Evolutionary conservation across 2,113 vertebrate genomes (phyloP), one percentile per base, ranked within the genome.

Genomic region (Craseonycteris thonglongyai): DNA sequence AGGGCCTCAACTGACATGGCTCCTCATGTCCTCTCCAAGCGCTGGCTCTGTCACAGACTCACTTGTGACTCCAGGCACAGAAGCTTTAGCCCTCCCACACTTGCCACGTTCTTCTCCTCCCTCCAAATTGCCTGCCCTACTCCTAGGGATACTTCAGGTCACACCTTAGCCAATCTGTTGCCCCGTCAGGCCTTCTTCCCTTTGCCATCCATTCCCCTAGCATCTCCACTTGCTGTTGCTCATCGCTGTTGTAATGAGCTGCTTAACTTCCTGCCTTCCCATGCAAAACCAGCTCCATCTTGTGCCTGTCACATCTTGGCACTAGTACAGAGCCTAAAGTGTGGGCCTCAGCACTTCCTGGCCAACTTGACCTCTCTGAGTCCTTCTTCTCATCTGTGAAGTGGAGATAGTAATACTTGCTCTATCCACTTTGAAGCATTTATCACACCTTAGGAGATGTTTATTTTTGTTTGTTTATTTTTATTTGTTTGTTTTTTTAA

Each of bases 101-200:
- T 1, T 9, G 35, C 18, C 63, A 13, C 54, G 0, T 1, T 2
- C 24, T 2, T 22, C 16, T 15, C 7, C 26, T 69, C 35, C 16
- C 42, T 33, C 65, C 28, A 12, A 18, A 18, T 6, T 19, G 7
- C 49, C 74, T 12, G 1, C 47, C 30, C 51, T 13, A 2, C 21
- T 35, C 22, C 47, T 33, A 2, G 5, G 38, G 35, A 4, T 24
- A 21, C n/a, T 14, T 42, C 7, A 28, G 19, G 16, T 42, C 30
- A 24, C 30, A 80, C 59, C 71, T 81, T 74, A 49, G 24, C 33
- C 15, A 9, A 13, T 51, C 40, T 54, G 3, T n/a, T n/a, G 19
- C 6, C 18, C 22, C 15, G 13, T 22, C 4, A 28, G 6, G 15
- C 5, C 47, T 15, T 35, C 4, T 35, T 33, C 18, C 45, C 56